Evolutionary conservation across 92 coral and sea anemone species (phyloP).

Genomic region (Heteractis magnifica): DNA sequence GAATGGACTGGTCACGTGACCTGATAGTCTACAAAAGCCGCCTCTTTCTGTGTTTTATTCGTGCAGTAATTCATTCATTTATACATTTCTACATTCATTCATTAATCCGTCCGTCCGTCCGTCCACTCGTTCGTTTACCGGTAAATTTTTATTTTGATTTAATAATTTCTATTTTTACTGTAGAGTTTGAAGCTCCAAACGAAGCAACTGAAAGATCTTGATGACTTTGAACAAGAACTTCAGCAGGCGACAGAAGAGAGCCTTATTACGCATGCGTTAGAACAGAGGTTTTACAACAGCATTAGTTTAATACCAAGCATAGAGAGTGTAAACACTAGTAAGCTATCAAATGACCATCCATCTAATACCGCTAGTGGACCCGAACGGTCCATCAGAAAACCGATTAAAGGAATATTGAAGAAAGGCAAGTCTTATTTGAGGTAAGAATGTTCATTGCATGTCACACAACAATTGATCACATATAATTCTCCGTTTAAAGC

Average conservation of each 20-base stretch:
- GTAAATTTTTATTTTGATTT: neutral
- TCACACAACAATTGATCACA: neutral
- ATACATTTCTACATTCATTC: neutral
- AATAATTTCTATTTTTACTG: neutral
- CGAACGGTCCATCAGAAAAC: constrained; percentile 38
- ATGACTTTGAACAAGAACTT: constrained; percentile 73
- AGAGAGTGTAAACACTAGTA: constrained; percentile 2
- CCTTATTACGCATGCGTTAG: constrained; percentile 54
- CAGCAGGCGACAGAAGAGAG: constrained; percentile 71
- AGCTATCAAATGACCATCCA: neutral
- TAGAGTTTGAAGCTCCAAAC: constrained; percentile 79
- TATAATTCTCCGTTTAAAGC: neutral
- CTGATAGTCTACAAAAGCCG: too few species aligned
- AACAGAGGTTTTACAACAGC: constrained; percentile 28
- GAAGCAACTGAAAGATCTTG: constrained; percentile 76
- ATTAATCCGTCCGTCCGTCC: neutral
- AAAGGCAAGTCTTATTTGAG: constrained; percentile 52
- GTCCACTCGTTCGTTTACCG: neutral
- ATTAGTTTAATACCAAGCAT: constrained; percentile 28
- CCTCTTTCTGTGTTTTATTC: too few species aligned
- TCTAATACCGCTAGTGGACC: neutral
- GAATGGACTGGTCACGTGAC: too few species aligned
- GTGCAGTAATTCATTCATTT: too few species aligned
- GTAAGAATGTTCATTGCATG: constrained; percentile 4
- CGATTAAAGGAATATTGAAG: constrained; percentile 91